phyloP scores from a whole-genome alignment of 2,797 vertebrate species.

The Eidolon dupreanum region DNA sequence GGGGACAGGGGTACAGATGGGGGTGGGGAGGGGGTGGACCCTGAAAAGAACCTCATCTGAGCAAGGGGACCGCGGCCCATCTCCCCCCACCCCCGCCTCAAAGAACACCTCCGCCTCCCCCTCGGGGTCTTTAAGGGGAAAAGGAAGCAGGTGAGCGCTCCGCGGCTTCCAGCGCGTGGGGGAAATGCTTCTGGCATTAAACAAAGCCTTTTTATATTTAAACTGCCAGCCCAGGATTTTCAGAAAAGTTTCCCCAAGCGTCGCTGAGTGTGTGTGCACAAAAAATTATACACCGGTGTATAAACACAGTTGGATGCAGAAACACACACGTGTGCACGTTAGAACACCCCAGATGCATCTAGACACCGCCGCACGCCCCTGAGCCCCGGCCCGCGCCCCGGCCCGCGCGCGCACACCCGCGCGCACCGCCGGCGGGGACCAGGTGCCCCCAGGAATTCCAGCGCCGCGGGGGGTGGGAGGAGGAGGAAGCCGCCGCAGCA shows the following conservation, averaged over 20 bases:
- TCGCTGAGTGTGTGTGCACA: conserved; percentile 68
- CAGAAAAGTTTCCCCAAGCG: conserved; percentile 74
- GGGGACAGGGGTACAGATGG: no score
- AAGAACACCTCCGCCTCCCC: neutral
- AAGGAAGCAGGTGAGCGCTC: conserved; percentile 46
- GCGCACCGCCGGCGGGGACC: neutral
- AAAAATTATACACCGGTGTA: conserved; percentile 68
- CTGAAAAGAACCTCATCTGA: neutral
- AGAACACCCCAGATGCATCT: neutral
- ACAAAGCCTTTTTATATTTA: conserved; percentile 81
- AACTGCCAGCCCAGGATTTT: conserved; percentile 76
- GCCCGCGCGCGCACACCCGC: neutral
- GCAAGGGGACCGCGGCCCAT: neutral
- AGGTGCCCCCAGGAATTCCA: conserved; percentile 66
- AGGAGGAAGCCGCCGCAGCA: neutral
- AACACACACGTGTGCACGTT: neutral
- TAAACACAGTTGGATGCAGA: conserved; percentile 51
- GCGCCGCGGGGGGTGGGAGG: conserved; percentile 74
- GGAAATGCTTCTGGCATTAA: conserved; percentile 76
- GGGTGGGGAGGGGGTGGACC: accelerated
- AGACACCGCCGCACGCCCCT: neutral
- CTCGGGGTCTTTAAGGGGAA: neutral
- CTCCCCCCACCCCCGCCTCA: no score
- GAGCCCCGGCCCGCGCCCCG: neutral
- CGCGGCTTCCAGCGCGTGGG: neutral